Percentiles rank a stretch among this genome's conserved stretches.
Conservation (phyloP, 2,113 vertebrate species). For the Morone saxatilis region DNA sequence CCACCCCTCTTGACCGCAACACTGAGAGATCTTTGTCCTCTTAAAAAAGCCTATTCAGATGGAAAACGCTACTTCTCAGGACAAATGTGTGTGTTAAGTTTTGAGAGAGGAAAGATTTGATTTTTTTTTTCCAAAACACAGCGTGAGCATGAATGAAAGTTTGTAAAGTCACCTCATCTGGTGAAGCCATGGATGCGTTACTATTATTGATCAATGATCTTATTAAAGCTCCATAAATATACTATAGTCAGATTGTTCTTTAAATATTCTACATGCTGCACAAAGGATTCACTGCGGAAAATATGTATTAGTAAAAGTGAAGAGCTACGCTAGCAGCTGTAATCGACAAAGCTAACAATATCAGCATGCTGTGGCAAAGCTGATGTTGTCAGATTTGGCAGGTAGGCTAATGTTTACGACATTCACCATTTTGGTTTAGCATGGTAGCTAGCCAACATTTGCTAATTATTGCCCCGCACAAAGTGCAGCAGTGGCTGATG, state of each 20-base stretch:
- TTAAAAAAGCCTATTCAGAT: not conserved
- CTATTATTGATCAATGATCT: not conserved
- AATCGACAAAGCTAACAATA: too few relatives aligned
- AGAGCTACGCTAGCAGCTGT: too few relatives aligned
- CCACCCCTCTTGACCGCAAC: slow-evolving; percentile 1
- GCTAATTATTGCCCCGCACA: too few relatives aligned
- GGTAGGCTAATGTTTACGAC: too few relatives aligned
- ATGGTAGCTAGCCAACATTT: not conserved
- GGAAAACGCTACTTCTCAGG: not conserved
- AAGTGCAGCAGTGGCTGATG: too few relatives aligned
- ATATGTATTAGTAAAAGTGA: too few relatives aligned
- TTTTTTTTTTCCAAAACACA: not conserved
- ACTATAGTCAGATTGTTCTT: not conserved
- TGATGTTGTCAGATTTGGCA: too few relatives aligned
- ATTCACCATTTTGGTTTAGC: not conserved
- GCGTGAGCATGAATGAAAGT: not conserved
- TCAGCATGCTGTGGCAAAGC: too few relatives aligned
- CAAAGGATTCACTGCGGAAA: too few relatives aligned
- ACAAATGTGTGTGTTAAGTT: not conserved
- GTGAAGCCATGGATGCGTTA: not conserved
- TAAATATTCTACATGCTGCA: not conserved
- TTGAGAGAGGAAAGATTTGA: not conserved
- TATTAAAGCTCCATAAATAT: not conserved
- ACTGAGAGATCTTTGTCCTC: not conserved
- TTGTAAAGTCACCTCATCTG: not conserved